phyloP scores from a whole-genome alignment of 1,140 invertebrate species.

The Cydia amplana region DNA sequence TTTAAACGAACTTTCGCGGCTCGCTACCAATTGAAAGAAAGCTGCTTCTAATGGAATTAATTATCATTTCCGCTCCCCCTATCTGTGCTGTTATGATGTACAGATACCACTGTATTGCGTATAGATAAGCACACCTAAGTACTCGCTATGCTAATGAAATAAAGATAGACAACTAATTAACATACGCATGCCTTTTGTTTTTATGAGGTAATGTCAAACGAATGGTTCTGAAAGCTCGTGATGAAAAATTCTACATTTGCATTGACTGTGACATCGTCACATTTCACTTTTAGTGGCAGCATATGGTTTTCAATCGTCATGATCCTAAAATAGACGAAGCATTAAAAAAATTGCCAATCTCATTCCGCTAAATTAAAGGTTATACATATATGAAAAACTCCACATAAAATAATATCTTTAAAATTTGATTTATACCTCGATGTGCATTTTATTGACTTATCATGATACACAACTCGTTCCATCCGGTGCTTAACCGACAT shows the following conservation, averaged over 20 bases:
- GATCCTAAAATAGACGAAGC: no score
- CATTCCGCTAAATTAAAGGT: no score
- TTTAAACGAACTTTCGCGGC: constrained; percentile 43
- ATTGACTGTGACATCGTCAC: background rate
- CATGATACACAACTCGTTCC: background rate
- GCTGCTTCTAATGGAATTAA: constrained; percentile 40
- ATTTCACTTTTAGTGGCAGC: background rate
- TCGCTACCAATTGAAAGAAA: constrained; percentile 36
- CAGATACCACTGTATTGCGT: background rate
- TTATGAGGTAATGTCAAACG: constrained; percentile 5
- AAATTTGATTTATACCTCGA: background rate
- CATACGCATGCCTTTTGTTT: background rate
- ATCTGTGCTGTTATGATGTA: constrained; percentile 31
- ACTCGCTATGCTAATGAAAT: constrained; percentile 1
- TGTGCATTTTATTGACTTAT: constrained; percentile 25
- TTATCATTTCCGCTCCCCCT: constrained; percentile 37
- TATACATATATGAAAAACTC: background rate
- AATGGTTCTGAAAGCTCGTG: background rate
- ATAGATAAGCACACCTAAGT: background rate
- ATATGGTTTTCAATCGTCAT: no score
- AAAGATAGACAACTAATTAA: background rate
- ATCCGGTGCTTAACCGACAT: constrained; percentile 20
- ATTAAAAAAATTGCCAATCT: no score
- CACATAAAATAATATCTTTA: background rate
- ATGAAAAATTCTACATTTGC: background rate